Base-by-base conservation (phyloP, 1,140 invertebrate species). In the Drosophila watanabei region DNA sequence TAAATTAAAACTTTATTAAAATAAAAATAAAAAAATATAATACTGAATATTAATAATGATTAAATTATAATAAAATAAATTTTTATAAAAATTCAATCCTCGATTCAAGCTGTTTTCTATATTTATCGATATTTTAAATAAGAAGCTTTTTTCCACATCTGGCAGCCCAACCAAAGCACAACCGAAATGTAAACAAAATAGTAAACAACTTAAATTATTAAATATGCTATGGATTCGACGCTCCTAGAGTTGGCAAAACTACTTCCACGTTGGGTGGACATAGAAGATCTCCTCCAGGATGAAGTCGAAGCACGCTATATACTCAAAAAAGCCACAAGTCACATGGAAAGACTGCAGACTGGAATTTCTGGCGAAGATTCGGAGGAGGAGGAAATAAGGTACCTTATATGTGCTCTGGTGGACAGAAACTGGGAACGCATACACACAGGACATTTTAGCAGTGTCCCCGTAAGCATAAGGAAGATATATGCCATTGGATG, bases 401-500 rank as follows among this genome's bases (percentile, higher is more conserved):
- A 93, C 72, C 77, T 93, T 76, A 80, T 95, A 30, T 93, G 95
- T 84, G 94, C 94, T 37, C 94, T 97, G 61, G 93, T 97, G 48
- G 96, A 97, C 93, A 94, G 95, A 84, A 94, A 94, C 75, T 97
- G 97, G 96, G 97, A 98, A 93, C 94, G 95, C 80, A 94, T 98
- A 14, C 97, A 98, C 93, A 96, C 96, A 49, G 97, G 97, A 1
- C 95, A 97, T 83, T 98, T 97, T 96, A 97, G 96, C 94, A 94
- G 96, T 87, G 97, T 98, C 14, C 93, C 95, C 35, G 70, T 95
- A 45, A 93, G 82, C 24, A 93, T 95, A 49, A 94, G 95, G 80
- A 95, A 95, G 90, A 94, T 94, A 51, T 96, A 96, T 87, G 95
- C 96, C 14, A 88, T 96, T 51, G 95, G 94, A 7, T 94, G 95